Evolutionary conservation across 2,113 vertebrate genomes (phyloP).

Genomic region (Phyllopteryx taeniolatus): DNA sequence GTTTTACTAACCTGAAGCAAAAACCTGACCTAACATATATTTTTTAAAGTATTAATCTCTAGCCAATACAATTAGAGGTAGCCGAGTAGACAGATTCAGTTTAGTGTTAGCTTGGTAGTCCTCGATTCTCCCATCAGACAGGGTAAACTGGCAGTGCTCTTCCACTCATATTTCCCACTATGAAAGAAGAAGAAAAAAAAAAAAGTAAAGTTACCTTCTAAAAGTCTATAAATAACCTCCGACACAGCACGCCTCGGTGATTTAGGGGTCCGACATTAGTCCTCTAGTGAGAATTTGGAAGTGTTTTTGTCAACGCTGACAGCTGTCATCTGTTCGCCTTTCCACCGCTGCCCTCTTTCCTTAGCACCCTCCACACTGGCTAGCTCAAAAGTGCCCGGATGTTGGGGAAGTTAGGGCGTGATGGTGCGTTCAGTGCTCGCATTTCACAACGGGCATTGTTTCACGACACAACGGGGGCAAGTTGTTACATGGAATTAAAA

Average conservation of each 20-base stretch:
- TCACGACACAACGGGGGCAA: too few relatives aligned
- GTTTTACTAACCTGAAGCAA: not conserved
- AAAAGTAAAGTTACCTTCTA: constrained; percentile 34
- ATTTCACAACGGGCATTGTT: constrained; percentile 6
- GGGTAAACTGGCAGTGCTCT: constrained; percentile 50
- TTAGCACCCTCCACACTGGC: constrained; percentile 46
- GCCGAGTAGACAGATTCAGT: constrained; percentile 7
- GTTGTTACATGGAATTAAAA: not conserved
- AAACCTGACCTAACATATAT: not conserved
- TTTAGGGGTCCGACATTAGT: constrained; percentile 48
- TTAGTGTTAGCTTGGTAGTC: constrained; percentile 46
- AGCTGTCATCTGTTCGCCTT: constrained; percentile 69
- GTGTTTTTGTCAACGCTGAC: constrained; percentile 66
- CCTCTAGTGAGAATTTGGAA: constrained; percentile 22
- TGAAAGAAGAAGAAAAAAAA: not conserved
- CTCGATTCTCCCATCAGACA: constrained; percentile 40
- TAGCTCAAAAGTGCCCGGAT: constrained; percentile 57
- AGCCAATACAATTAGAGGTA: not conserved
- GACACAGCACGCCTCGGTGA: not conserved
- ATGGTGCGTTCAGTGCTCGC: constrained; percentile 58
- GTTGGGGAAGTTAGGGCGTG: constrained; percentile 55
- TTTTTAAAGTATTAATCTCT: not conserved
- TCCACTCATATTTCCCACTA: constrained; percentile 21
- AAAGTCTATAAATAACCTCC: constrained; percentile 17
- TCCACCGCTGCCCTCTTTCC: constrained; percentile 37